Conservation (phyloP, 2,888 invertebrate genomes). For the Callyntrura guangdongensis region DNA sequence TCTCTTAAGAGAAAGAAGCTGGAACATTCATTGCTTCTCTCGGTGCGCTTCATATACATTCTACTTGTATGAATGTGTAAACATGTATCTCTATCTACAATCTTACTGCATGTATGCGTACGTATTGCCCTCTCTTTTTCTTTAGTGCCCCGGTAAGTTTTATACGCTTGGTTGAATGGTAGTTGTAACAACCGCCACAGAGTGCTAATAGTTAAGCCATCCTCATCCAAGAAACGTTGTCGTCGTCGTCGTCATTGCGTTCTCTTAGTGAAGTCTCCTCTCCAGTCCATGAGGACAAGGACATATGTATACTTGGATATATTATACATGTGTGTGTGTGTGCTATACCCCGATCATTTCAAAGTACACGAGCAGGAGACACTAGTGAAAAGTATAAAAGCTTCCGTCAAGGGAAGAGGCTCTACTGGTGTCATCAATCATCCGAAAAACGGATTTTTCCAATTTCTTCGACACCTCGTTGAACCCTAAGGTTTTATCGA, state of each 20-base stretch:
- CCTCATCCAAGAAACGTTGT: constrained; percentile 47
- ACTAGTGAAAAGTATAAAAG: constrained; percentile 22
- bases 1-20: constrained; percentile 68
- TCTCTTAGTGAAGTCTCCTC: constrained; percentile 75
- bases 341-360: not conserved
- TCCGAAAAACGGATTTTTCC: constrained; percentile 83
- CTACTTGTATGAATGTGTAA: not conserved
- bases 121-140: not conserved
- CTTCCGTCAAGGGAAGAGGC: constrained; percentile 79
- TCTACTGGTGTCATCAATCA: constrained; percentile 84
- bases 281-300: constrained; percentile 72
- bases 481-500: constrained; percentile 78
- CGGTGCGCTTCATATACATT: no score
- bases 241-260: constrained; percentile 7
- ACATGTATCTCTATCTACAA: constrained; percentile 24
- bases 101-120: not conserved
- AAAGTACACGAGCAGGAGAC: constrained; percentile 54
- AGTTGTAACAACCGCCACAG: not conserved
- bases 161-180: constrained; percentile 6
- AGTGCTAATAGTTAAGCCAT: constrained; percentile 63
- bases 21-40: constrained; percentile 45
- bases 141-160: not conserved
- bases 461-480: constrained; percentile 83
- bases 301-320: constrained; percentile 57
- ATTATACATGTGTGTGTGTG: not conserved